phyloP scores from a whole-genome alignment of 2,888 invertebrate genomes.

The Paralinhomoeus sp. region DNA sequence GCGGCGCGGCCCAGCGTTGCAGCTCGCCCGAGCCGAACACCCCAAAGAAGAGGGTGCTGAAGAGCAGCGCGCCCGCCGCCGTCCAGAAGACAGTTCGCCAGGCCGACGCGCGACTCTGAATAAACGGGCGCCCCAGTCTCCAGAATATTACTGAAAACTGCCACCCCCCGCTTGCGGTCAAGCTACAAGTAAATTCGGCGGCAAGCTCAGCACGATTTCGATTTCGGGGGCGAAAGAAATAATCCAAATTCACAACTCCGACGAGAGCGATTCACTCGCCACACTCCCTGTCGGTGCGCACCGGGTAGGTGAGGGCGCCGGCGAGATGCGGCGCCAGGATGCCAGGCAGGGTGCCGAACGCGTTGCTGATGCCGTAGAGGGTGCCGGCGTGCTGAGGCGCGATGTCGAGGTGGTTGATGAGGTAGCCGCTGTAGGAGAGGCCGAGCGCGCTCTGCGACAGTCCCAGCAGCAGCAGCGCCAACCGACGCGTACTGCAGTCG shows the following conservation, averaged over 20 bases:
- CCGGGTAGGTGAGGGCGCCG: conserved; percentile 18
- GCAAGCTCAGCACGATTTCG: too few relatives aligned
- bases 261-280: too few relatives aligned
- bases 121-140: too few relatives aligned
- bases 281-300: too few relatives aligned
- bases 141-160: too few relatives aligned
- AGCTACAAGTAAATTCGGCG: too few relatives aligned
- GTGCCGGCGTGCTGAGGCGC: conserved; percentile 27
- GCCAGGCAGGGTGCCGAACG: conserved; percentile 25
- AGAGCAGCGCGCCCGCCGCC: not conserved
- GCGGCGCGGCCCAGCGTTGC: conserved; percentile 2
- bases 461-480: not conserved
- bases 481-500: not conserved
- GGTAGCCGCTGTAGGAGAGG: conserved; percentile 21
- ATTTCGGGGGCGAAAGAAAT: too few relatives aligned
- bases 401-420: conserved; percentile 29
- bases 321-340: conserved; percentile 25
- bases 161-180: too few relatives aligned
- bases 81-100: conserved; percentile 3
- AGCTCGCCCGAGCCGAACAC: conserved; percentile 2
- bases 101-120: not conserved
- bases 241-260: too few relatives aligned
- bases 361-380: conserved; percentile 27
- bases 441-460: not conserved
- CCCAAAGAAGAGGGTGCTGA: not conserved